Evolutionary conservation across 2,113 vertebrate species (phyloP), one percentile per base, ranked within the genome.

Genomic region (Rutilus rutilus): DNA sequence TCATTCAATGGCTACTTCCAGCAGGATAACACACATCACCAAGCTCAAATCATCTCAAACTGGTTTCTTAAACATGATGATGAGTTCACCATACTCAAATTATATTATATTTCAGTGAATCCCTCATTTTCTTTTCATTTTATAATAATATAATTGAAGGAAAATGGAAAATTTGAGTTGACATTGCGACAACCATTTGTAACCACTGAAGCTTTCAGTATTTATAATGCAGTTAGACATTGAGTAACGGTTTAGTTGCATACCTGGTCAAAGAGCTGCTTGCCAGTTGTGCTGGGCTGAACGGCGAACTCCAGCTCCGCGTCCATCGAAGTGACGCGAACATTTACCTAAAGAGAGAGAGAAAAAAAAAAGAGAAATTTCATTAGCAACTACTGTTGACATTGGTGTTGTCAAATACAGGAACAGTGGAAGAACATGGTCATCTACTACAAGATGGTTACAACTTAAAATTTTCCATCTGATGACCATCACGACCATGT

Each of bases 231-330:
- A 69, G 33, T 36, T 69, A 23, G 21, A 9, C 23, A 4, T 39
- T 12, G 36, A 23, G 45, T 74, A 62, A 19, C 5, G 90, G 82
- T 33, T 57, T 59, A 33, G 19, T 62, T 39, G 6, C 54, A 33
- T 95, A 97, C 98, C 98, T 99, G 98, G 85, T 99, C 98, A 89
- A 99, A 99, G 36, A 99, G 96, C 92, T 99, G 97, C 52, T 99
- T 98, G 88, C 98, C 98, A 0, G 96, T 98, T 77, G 97, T 98
- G 86, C 95, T 99, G 76, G 96, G 96, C 95, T 98, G 97, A 94
- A 99, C 96, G 90, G 98, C 97, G 85, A 99, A 99, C 93, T 99
- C 98, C 96, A 99, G 94, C 95, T 99, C 98, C 0, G 98, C 98
- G 69, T 99, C 98, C 98, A 99, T 95, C 86, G 97, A 97, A 92